Percentiles rank a stretch among this genome's conserved stretches.
phyloP scores from a whole-genome alignment of 2,113 vertebrate species.

The Petrocephalus microphthalmus region DNA sequence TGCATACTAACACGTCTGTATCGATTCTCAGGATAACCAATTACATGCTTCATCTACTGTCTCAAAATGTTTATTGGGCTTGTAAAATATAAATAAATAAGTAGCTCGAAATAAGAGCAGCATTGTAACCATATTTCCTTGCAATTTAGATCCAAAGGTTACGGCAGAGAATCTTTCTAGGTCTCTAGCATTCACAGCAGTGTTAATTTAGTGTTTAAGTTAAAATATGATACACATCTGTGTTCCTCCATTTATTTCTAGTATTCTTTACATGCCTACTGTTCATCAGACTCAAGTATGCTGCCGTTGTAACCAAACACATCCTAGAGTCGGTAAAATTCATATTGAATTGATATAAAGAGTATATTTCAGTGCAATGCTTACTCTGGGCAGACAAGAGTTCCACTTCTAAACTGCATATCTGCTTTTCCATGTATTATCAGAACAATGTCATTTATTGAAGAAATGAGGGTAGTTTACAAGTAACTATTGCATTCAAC shows the following conservation, averaged over 20 bases:
- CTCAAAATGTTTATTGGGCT: constrained; percentile 28
- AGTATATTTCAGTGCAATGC: neutral
- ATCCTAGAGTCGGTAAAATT: neutral
- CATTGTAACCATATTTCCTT: neutral
- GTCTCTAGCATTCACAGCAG: constrained; percentile 5
- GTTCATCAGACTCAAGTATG: neutral
- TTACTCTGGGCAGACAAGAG: neutral
- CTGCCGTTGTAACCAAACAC: neutral
- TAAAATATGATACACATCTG: neutral
- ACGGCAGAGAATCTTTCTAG: neutral
- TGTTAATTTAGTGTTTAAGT: neutral
- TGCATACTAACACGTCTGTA: constrained; percentile 27
- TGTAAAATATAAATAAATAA: constrained; percentile 8
- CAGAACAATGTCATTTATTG: constrained; percentile 10
- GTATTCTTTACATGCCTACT: neutral
- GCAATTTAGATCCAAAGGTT: neutral
- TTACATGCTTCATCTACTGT: constrained; percentile 37
- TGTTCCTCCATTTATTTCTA: neutral
- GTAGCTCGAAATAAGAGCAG: neutral
- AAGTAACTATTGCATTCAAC: constrained; percentile 29
- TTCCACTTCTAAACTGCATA: neutral
- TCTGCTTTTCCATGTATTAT: neutral
- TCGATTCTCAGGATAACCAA: constrained; percentile 36
- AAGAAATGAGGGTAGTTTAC: constrained; percentile 11
- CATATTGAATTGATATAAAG: neutral